phyloP scores from a whole-genome alignment of 2,888 invertebrate genomes.

The Piscicola geometra region DNA sequence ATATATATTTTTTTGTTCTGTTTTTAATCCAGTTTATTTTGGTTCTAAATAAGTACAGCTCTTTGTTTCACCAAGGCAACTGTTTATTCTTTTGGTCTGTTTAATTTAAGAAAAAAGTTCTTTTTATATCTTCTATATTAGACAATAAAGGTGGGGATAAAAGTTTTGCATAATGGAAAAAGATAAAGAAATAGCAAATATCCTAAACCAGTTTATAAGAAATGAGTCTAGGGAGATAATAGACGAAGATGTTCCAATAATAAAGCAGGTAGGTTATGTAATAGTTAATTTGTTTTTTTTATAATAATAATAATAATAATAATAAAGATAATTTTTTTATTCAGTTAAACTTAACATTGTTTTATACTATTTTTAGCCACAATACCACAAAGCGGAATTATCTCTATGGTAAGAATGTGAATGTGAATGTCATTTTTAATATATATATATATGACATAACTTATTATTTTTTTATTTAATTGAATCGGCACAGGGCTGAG shows the following conservation, averaged over 20 bases:
- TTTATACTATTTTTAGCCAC: neutral
- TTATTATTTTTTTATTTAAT: neutral
- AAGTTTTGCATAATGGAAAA: neutral
- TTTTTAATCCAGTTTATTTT: no score
- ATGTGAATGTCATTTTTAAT: no score
- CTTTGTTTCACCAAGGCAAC: neutral
- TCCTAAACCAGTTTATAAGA: neutral
- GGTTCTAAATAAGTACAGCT: neutral
- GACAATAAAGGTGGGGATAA: no score
- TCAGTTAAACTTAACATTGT: no score
- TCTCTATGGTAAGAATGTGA: neutral
- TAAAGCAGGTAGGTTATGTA: neutral
- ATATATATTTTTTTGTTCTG: no score
- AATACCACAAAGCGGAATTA: conserved; percentile 2
- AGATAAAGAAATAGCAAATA: neutral
- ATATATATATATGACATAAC: neutral
- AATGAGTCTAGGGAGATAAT: neutral
- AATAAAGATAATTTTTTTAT: neutral
- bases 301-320: neutral
- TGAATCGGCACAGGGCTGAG: neutral
- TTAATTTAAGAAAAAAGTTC: neutral
- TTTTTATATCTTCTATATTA: no score
- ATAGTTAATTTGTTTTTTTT: neutral
- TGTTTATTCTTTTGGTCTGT: neutral
- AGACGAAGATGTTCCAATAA: neutral